Evolutionary conservation across 1,140 invertebrate species (phyloP), one percentile per base, ranked within the genome.

Genomic region (Pygmarrhopalites habei): DNA sequence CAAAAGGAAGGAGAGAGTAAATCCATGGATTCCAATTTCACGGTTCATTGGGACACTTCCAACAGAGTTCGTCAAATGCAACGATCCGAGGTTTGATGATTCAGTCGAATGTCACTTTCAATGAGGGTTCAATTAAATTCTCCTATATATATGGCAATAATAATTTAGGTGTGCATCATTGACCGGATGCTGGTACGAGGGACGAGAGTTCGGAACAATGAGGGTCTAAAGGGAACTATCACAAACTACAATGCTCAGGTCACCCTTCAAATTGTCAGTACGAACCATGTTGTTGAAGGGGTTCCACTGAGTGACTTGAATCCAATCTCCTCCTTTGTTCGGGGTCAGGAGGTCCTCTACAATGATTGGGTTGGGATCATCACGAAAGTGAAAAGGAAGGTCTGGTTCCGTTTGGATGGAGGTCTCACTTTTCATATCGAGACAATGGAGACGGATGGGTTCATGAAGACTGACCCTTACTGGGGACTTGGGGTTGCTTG

Each of bases 231-330:
- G 21, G 67, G 67, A 12, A 60, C 60, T 1, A 58, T 69, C 10
- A 15, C 43, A 4, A 41, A 90, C 70, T 86, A 91, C 23, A 82
- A 86, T 59, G 83, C 93, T 65, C 83, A 81, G 29, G 88, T 89
- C 49, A 87, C 88, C 70, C 82, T 95, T 17, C 88, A 91, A 74
- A 82, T 92, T 57, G 82, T 92, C 28, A 90, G 90, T 47, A 90
- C 87, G 3, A 89, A 91, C 75, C 85, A 89, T 76, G 83, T 94
- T 32, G 83, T 95, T 49, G 85, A 85, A 44, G 85, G 88, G 77
- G 85, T 95, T 14, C 82, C 83, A 29, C 87, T 87, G 63, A 85
- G 87, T 72, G 81, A 90, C 67, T 78, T 95, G 14, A 79, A 83
- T 55, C 84, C 86, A 1, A 76, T 94, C 23, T 85, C 88, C 74